Evolutionary conservation across 2,797 vertebrate species (phyloP).

Genomic region (Gallinago solitaria): DNA sequence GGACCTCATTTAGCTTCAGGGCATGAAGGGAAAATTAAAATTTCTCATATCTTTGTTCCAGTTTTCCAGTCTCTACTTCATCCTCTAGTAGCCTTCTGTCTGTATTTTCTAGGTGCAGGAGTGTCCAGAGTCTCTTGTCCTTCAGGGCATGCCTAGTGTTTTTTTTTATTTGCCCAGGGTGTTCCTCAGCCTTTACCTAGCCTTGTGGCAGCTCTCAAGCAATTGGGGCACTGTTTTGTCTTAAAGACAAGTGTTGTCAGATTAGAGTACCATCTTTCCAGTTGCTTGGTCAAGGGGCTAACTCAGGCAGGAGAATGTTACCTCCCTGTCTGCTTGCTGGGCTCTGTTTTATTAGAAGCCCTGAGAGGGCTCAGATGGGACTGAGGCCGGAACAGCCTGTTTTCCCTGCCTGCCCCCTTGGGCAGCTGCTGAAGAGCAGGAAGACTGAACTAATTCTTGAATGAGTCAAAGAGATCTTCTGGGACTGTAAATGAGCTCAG

Average conservation of each 20-base stretch:
- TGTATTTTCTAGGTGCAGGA: background rate
- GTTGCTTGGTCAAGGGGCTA: background rate
- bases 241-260: background rate
- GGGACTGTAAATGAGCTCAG: background rate
- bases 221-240: background rate
- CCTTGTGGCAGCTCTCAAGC: background rate
- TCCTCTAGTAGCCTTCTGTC: background rate
- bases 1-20: background rate
- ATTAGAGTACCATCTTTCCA: background rate
- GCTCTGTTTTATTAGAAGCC: background rate
- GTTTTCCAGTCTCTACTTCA: background rate
- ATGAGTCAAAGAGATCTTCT: background rate
- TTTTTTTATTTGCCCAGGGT: background rate
- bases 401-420: background rate
- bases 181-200: background rate
- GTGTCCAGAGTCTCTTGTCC: background rate
- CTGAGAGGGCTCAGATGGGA: background rate
- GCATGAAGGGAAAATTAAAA: background rate
- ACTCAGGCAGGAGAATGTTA: background rate
- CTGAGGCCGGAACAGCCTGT: background rate
- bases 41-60: background rate
- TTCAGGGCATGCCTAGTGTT: accelerated
- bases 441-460: background rate
- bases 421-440: background rate
- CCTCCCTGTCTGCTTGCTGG: background rate